Evolutionary conservation across 2,113 vertebrate species (phyloP).

Genomic region (Coracopsis vasa): DNA sequence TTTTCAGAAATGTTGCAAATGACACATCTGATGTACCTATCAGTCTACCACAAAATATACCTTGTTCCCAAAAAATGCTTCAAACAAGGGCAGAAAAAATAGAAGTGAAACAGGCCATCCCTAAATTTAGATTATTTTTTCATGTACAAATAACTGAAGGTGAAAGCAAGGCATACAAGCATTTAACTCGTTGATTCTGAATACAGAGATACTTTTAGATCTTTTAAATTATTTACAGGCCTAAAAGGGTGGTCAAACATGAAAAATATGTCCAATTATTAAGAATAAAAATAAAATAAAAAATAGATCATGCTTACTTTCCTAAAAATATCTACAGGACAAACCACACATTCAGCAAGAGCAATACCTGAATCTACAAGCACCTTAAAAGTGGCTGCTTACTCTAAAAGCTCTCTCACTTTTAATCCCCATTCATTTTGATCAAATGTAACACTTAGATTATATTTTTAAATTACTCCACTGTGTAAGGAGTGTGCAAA

Average conservation of each 20-base stretch:
- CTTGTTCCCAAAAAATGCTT: background rate
- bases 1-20: background rate
- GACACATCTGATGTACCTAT: background rate
- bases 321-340: slow-evolving; percentile 42
- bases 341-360: slow-evolving; percentile 13
- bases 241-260: slow-evolving; percentile 57
- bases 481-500: background rate
- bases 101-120: background rate
- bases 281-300: slow-evolving; percentile 55
- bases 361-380: background rate
- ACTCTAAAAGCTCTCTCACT: background rate
- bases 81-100: background rate
- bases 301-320: slow-evolving; percentile 26
- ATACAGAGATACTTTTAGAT: slow-evolving; percentile 41
- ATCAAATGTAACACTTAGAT: background rate
- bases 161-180: slow-evolving; percentile 18
- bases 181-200: slow-evolving; percentile 47
- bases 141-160: background rate
- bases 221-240: slow-evolving; percentile 62
- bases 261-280: slow-evolving; percentile 49
- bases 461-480: background rate
- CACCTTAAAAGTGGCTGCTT: background rate
- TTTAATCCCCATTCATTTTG: background rate
- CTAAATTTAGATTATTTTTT: slow-evolving; percentile 34
- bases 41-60: background rate